phyloP scores from a whole-genome alignment of 1,140 invertebrate genomes.

The Fopius arisanus region DNA sequence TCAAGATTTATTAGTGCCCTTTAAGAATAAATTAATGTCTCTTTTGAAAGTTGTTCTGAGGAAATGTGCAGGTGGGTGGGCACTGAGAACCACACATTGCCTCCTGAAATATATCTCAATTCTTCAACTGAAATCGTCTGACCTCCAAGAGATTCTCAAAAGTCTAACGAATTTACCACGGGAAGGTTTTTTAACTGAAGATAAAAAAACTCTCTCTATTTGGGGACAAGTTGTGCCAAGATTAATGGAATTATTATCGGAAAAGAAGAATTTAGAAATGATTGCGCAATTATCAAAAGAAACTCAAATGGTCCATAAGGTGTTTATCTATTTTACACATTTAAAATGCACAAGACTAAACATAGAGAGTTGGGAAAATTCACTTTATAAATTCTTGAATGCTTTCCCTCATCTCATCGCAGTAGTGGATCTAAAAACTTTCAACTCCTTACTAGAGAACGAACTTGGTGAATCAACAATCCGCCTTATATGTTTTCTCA shows the following conservation, averaged over 20 bases:
- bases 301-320: conserved; percentile 23
- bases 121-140: conserved; percentile 38
- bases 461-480: conserved; percentile 39
- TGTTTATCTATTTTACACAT: conserved; percentile 37
- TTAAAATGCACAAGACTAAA: conserved; percentile 53
- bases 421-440: conserved; percentile 55
- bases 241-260: conserved; percentile 41
- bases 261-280: conserved; percentile 20
- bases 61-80: conserved; percentile 26
- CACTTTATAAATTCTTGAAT: conserved; percentile 66
- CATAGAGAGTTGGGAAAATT: conserved; percentile 64
- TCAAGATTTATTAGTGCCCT: conserved; percentile 39
- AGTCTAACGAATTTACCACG: conserved; percentile 39
- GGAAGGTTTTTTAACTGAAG: conserved; percentile 35
- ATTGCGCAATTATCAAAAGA: conserved; percentile 8
- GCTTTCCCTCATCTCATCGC: conserved; percentile 67
- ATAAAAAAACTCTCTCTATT: conserved; percentile 44
- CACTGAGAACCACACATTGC: conserved; percentile 10
- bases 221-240: conserved; percentile 47
- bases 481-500: conserved; percentile 47
- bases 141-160: conserved; percentile 41
- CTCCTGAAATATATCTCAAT: conserved; percentile 41
- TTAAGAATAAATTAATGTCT: conserved; percentile 49
- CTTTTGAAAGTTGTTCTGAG: conserved; percentile 38
- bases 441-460: conserved; percentile 42